Evolutionary conservation across 2,888 invertebrate species (phyloP).

Genomic region (Charanyca ferruginea): DNA sequence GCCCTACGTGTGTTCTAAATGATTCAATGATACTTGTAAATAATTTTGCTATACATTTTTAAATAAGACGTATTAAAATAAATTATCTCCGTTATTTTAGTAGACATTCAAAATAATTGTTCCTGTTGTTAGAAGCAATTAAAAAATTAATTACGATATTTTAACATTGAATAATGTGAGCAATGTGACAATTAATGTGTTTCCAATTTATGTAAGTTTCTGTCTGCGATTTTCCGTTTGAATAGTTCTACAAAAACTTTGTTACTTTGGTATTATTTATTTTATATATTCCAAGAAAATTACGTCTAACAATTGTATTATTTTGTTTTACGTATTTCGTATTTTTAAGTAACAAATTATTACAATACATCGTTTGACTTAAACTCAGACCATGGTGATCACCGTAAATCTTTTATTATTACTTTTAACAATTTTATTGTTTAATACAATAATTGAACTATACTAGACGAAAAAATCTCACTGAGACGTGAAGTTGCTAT

Average conservation of each 20-base stretch:
- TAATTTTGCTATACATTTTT: background rate
- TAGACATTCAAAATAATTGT: background rate
- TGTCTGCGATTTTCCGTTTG: background rate
- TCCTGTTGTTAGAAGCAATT: background rate
- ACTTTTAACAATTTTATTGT: too few species aligned
- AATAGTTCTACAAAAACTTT: background rate
- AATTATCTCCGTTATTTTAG: background rate
- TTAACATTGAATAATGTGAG: background rate
- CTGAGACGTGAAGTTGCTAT: too few species aligned
- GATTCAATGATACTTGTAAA: too few species aligned
- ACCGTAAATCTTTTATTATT: too few species aligned
- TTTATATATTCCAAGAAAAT: too few species aligned
- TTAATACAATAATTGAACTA: too few species aligned
- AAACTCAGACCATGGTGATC: background rate
- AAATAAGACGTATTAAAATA: background rate
- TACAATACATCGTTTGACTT: background rate
- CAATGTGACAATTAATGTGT: background rate
- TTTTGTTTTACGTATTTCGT: background rate
- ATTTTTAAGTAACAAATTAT: background rate
- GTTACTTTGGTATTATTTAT: too few species aligned
- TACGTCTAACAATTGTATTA: too few species aligned
- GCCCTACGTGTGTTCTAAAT: too few species aligned
- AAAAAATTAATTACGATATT: background rate
- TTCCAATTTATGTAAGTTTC: background rate
- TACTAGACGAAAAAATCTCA: too few species aligned